phyloP scores from a whole-genome alignment of 2,797 vertebrate genomes.

The Triplophysa yarkandensis region DNA sequence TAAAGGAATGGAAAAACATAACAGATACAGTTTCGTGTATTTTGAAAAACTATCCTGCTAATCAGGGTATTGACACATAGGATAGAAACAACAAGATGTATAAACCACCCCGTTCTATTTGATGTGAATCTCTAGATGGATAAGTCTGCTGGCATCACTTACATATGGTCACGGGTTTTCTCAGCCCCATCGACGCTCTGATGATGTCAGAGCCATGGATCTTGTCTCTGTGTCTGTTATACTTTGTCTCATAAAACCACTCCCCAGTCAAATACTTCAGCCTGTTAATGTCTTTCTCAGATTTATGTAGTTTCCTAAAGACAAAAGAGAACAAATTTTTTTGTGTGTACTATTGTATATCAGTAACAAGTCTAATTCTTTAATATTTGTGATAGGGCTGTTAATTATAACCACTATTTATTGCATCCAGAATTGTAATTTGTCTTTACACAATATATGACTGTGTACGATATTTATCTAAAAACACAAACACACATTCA shows the following conservation, averaged over 20 bases:
- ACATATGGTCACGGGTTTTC: constrained; percentile 78
- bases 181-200: constrained; percentile 83
- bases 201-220: constrained; percentile 90
- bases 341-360: background rate
- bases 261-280: constrained; percentile 92
- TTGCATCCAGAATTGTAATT: too few relatives aligned
- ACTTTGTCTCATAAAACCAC: constrained; percentile 96
- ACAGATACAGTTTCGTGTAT: too few relatives aligned
- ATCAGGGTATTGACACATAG: constrained; percentile 2
- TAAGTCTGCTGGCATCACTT: constrained; percentile 57
- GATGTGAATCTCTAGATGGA: background rate
- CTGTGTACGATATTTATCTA: too few relatives aligned
- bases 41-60: background rate
- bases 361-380: too few relatives aligned
- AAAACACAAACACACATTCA: too few relatives aligned
- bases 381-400: too few relatives aligned
- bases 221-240: constrained; percentile 85
- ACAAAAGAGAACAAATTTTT: constrained; percentile 2
- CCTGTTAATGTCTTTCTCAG: constrained; percentile 72
- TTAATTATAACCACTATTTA: too few relatives aligned
- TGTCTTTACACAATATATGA: too few relatives aligned
- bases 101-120: background rate
- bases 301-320: constrained; percentile 82
- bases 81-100: constrained; percentile 20
- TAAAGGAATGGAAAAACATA: too few relatives aligned